These are phyloP conservation scores for Acronicta leporina DNA, from an alignment of 2,888 invertebrate species.

Conservation along the genomic window DNA sequence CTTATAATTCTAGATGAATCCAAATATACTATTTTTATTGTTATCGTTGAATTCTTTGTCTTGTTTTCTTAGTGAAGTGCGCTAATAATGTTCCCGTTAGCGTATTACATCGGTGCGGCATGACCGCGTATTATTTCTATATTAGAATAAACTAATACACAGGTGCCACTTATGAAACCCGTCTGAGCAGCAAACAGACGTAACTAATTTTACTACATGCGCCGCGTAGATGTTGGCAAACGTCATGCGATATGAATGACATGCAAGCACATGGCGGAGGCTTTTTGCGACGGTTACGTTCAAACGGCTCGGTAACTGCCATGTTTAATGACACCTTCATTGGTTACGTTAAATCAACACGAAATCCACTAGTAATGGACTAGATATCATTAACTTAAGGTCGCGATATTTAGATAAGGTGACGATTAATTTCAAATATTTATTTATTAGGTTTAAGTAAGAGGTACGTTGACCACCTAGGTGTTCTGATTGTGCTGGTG, in stretches of 20 bases:
- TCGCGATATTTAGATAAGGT: no score
- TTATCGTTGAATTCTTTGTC: background rate
- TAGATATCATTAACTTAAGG: background rate
- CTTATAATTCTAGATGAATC: slow-evolving; percentile 14
- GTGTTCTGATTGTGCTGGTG: no score
- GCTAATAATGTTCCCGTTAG: slow-evolving; percentile 25
- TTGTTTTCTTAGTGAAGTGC: background rate
- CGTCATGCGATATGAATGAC: slow-evolving; percentile 81
- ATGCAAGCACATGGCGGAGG: slow-evolving; percentile 65
- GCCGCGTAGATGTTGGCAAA: slow-evolving; percentile 65
- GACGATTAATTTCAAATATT: no score
- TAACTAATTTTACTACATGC: slow-evolving; percentile 73
- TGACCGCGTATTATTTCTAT: slow-evolving; percentile 40
- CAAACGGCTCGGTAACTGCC: slow-evolving; percentile 51
- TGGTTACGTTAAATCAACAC: slow-evolving; percentile 20
- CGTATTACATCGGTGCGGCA: slow-evolving; percentile 14
- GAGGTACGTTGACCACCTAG: no score
- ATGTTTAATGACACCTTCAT: slow-evolving; percentile 36
- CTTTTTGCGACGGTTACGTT: slow-evolving; percentile 58
- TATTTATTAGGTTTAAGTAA: no score
- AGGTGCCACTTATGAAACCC: slow-evolving; percentile 63
- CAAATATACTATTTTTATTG: no score
- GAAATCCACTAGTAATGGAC: background rate
- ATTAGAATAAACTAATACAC: slow-evolving; percentile 48
- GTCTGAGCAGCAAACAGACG: slow-evolving; percentile 70